A percentile compares a stretch with the other conserved stretches of the same genome.
Evolutionary conservation across 2,113 vertebrate genomes (phyloP).

Genomic region (Poicephalus meyeri): DNA sequence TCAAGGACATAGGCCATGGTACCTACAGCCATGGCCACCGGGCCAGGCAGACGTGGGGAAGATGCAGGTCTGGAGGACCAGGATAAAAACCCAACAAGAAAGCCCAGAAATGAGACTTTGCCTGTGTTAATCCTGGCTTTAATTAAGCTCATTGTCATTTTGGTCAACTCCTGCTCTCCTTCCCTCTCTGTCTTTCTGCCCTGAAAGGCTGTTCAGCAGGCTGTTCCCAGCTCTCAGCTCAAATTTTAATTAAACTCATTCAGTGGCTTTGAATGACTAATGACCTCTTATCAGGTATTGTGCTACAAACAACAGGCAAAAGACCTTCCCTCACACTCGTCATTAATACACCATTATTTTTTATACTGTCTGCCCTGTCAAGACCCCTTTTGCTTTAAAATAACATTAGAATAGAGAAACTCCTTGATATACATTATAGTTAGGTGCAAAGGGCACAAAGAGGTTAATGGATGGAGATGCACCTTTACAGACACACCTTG

Average conservation of each 20-base stretch:
- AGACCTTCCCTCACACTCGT: constrained; percentile 23
- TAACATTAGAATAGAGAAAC: background rate
- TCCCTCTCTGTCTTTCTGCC: constrained; percentile 25
- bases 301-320: constrained; percentile 37
- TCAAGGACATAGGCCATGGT: fast-evolving
- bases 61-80: background rate
- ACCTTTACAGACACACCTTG: background rate
- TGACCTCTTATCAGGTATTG: constrained; percentile 53
- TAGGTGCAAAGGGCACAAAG: background rate
- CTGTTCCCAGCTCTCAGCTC: constrained; percentile 55
- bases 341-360: constrained; percentile 34
- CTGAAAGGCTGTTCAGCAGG: constrained; percentile 53
- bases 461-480: background rate
- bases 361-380: background rate
- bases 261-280: constrained; percentile 69
- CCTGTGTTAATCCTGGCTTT: constrained; percentile 19
- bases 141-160: constrained; percentile 71
- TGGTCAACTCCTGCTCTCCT: constrained; percentile 28
- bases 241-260: constrained; percentile 75
- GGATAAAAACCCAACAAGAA: background rate
- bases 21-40: fast-evolving
- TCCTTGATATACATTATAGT: background rate
- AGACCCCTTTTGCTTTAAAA: constrained; percentile 15
- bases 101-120: background rate
- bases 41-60: background rate